These are phyloP conservation scores for Amphiprion percula DNA, from an alignment of 2,113 vertebrate genomes.

Conservation along the genomic window DNA sequence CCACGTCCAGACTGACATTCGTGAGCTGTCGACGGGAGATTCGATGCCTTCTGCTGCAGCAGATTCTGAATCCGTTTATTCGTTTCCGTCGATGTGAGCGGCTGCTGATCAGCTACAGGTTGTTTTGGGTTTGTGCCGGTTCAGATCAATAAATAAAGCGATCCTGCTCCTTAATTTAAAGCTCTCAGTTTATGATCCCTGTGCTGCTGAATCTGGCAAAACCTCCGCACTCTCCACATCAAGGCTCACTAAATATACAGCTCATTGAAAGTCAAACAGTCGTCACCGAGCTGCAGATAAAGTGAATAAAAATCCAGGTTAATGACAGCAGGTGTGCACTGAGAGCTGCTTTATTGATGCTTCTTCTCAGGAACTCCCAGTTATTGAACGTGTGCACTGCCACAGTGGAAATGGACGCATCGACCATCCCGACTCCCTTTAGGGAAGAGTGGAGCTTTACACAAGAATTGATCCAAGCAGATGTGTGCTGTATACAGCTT, in stretches of 20 bases:
- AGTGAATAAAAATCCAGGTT: not conserved
- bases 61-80: not conserved
- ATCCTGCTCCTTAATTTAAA: no score
- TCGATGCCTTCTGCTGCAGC: not conserved
- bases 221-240: no score
- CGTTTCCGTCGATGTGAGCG: not conserved
- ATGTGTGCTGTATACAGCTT: no score
- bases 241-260: no score
- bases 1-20: not conserved
- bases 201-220: no score
- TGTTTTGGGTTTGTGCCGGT: not conserved
- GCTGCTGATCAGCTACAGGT: not conserved
- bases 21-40: not conserved
- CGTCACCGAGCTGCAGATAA: not conserved
- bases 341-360: not conserved
- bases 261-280: not conserved
- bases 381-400: not conserved
- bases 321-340: not conserved
- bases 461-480: not conserved
- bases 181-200: no score
- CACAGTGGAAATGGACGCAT: no score
- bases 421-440: not conserved
- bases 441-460: not conserved
- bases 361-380: not conserved
- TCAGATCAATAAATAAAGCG: not conserved